Evolutionary conservation across 2,888 invertebrate species (phyloP).

Genomic region (Nephrotoma flavescens): DNA sequence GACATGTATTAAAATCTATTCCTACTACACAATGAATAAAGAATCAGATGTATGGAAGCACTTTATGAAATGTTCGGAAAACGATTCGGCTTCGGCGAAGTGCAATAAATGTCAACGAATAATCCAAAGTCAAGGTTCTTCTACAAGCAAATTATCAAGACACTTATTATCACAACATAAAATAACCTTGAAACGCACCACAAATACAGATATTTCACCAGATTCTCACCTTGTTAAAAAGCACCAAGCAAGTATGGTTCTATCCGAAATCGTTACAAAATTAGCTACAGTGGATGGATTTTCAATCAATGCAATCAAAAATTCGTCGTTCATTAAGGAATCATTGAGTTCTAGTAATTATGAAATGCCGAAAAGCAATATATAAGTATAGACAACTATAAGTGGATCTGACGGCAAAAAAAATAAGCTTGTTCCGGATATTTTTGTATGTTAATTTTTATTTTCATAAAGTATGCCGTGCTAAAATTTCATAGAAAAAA

Average conservation of each 20-base stretch:
- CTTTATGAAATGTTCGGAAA: neutral
- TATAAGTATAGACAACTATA: no score
- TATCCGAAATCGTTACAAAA: neutral
- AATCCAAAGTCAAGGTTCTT: neutral
- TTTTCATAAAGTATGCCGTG: no score
- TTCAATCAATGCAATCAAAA: neutral
- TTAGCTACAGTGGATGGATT: neutral
- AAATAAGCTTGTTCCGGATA: no score
- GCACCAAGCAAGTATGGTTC: neutral
- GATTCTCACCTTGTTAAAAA: neutral
- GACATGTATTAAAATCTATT: neutral
- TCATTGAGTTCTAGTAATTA: no score
- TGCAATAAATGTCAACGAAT: neutral
- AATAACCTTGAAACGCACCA: neutral
- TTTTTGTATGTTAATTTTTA: no score
- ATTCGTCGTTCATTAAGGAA: neutral
- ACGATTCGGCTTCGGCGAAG: neutral
- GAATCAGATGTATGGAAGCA: constrained; percentile 4
- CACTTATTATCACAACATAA: neutral
- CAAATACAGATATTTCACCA: neutral
- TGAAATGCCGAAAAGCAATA: no score
- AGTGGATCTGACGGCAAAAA: no score
- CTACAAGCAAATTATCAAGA: neutral
- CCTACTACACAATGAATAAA: neutral
- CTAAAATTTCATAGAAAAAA: no score